phyloP scores from a whole-genome alignment of 2,797 vertebrate genomes.

The Vultur gryphus region DNA sequence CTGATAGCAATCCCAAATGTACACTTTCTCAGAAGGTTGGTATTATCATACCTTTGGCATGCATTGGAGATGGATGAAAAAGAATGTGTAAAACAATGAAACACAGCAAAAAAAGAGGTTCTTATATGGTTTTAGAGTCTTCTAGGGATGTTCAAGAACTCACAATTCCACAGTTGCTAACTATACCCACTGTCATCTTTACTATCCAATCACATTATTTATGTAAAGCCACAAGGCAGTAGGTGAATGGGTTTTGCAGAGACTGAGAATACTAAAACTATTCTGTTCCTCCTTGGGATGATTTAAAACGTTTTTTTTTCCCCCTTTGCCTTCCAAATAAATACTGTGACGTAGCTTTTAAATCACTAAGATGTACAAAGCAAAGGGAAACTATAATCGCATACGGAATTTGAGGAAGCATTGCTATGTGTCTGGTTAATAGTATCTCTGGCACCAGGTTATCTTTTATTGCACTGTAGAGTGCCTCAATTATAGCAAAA shows the following conservation, averaged over 20 bases:
- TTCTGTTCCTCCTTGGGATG: background rate
- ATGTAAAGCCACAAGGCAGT: background rate
- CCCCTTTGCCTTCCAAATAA: background rate
- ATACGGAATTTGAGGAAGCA: background rate
- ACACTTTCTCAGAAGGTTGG: background rate
- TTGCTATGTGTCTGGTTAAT: background rate
- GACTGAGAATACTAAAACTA: background rate
- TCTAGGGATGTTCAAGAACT: background rate
- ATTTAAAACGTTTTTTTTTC: background rate
- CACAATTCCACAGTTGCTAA: background rate
- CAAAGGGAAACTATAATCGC: background rate
- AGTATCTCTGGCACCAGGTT: background rate
- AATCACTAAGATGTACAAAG: background rate
- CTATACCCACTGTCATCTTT: background rate
- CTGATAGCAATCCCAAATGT: background rate
- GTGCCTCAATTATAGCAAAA: background rate
- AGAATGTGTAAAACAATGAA: background rate
- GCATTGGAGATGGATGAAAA: background rate
- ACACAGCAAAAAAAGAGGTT: background rate
- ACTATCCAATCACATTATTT: background rate
- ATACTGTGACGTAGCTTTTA: background rate
- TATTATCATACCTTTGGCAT: background rate
- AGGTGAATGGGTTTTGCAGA: background rate
- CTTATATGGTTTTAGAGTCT: background rate
- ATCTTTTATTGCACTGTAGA: background rate